phyloP scores from a whole-genome alignment of 2,888 invertebrate genomes.

The Sphaeridia pumilis region DNA sequence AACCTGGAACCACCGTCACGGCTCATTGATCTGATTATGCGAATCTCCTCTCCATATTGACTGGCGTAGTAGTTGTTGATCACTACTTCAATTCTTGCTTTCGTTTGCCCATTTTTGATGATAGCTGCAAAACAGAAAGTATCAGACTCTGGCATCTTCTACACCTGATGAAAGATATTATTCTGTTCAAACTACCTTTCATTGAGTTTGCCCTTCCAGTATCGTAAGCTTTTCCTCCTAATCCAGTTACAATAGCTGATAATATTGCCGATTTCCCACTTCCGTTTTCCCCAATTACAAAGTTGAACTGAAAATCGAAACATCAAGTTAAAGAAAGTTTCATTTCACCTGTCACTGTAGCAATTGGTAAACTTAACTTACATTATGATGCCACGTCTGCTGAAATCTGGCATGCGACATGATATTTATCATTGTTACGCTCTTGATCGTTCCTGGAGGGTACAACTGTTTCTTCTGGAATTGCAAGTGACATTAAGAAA shows the following conservation, averaged over 20 bases:
- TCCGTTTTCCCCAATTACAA: constrained; percentile 19
- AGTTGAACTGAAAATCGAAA: constrained; percentile 14
- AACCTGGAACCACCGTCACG: neutral
- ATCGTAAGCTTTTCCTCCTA: constrained; percentile 14
- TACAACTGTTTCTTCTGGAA: too few relatives aligned
- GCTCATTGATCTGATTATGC: constrained; percentile 23
- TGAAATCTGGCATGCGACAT: constrained; percentile 5
- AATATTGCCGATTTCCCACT: constrained; percentile 18
- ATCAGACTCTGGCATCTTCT: too few relatives aligned
- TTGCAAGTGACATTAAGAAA: too few relatives aligned
- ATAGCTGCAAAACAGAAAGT: constrained; percentile 8
- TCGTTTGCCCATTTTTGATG: constrained; percentile 23
- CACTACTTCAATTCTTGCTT: constrained; percentile 21
- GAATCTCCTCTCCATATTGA: constrained; percentile 27
- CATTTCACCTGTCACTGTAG: neutral
- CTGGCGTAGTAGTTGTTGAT: constrained; percentile 17
- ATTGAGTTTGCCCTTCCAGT: constrained; percentile 9
- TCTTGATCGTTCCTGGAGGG: constrained; percentile 10
- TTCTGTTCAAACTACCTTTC: constrained; percentile 3
- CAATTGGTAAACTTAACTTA: neutral
- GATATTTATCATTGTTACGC: constrained; percentile 6
- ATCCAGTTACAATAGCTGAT: constrained; percentile 11
- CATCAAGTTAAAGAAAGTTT: neutral
- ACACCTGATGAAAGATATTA: neutral
- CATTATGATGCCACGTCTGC: neutral